Base-by-base conservation (phyloP, 2,888 invertebrate species). In the Margaritifera margaritifera region DNA sequence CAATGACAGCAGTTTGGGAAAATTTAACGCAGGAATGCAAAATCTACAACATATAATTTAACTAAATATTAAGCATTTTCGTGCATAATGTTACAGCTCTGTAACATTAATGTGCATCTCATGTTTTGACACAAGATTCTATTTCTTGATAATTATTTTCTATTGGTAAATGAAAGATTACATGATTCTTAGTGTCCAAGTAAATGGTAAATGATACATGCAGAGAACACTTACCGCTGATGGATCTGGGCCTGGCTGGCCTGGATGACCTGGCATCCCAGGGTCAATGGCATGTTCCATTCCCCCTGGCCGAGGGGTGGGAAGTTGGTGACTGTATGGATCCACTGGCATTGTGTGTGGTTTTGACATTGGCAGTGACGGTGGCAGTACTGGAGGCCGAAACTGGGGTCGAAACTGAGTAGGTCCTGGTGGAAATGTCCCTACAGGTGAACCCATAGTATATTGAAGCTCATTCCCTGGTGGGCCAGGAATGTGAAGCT, bases 251-350 rank as follows among this genome's bases (percentile, higher is more conserved):
- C 68, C 60, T 31, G 76, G 77, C 59, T 80, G 54, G 18, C 69
- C 68, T 4, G 68, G 67, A 27, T 69, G 68, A 6, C 42, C 42
- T 42, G 42, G 79, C 72, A 79, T 72, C 56, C 70, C 73, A 55
- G 72, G 74, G 24, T 79, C 73, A 51, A 62, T 20, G 66, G 80
- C 60, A 66, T 73, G 66, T 50, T 70, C 82, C 80, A 73, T 80
- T 75, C 25, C 79, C 75, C 69, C 82, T 64, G 55, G 75, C 68
- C 70, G 80, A 25, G 63, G 74, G 68, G 64, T 69, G 64, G 51
- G 70, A 24, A 55, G 73, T 53, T 51, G 79, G 68, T 68, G 79
- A 52, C 60, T 54, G 56, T 68, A 72, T 52, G 53, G 65, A 42
- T 70, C 72, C 19, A 57, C 64, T 31, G 73, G 69, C 54, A 69